Base-by-base conservation (phyloP, 2,797 vertebrate species). In the Crenuchus spilurus region DNA sequence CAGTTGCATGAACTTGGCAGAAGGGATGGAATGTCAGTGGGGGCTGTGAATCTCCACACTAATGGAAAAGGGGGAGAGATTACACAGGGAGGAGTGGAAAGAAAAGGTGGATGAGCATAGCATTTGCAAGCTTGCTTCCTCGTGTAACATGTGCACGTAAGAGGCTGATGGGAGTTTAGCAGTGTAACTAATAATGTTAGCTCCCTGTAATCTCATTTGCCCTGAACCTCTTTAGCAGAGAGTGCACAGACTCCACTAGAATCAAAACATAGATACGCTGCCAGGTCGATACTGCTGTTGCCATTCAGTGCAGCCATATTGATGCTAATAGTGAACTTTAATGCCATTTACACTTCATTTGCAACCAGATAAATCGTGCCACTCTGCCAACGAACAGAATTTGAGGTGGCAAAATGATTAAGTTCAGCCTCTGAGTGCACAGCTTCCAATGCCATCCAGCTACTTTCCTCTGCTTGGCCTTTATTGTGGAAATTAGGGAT, bases 251-350 rank as follows among this genome's bases (percentile, higher is more conserved):
- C 18, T 26, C 6, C 30, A 73, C 44, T n/a, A 54, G 30, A 66
- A 44, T 52, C 26, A 48, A 49, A 74, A 71, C 60, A 64, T n/a
- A 10, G 22, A 75, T 74, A 26, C 26, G 24, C 18, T 49, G 28
- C 6, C 10, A 42, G 66, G 46, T 79, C 63, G 6, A 51, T 70
- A 35, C 28, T 42, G 68, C 48, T 51, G 57, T 79, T 72, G 75
- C 57, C 35, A 44, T 69, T 58, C 10, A 11, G 61, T 26, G 48
- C 49, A 74, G 35, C 44, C 31, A 5, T 57, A 75, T 69, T 65
- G 80, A 81, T 80, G 76, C 48, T n/a, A 69, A 72, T 35, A 33
- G 6, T 31, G 54, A 61, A 54, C 28, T 57, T 66, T 68, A 54
- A 11, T 16, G 46, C 51, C 48, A 51, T 74, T 83, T 66, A 69